Conservation (phyloP, 2,888 invertebrate genomes). For the Deroplatys truncata region DNA sequence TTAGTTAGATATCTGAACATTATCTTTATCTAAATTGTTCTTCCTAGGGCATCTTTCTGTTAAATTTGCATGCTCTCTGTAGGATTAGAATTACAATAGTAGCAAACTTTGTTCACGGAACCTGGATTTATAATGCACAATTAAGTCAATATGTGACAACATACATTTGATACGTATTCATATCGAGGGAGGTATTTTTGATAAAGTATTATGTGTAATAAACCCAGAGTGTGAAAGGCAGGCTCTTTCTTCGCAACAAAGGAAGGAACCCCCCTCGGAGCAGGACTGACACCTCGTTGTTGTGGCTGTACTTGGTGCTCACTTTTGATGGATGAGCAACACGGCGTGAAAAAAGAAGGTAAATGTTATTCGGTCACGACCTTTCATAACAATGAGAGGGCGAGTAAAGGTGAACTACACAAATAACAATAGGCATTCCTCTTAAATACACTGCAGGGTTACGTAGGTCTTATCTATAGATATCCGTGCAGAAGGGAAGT, state of each 20-base stretch:
- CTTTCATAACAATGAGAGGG: not conserved
- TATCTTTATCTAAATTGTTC: too few relatives aligned
- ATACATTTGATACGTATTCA: not conserved
- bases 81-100: not conserved
- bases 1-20: too few relatives aligned
- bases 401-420: not conserved
- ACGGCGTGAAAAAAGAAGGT: not conserved
- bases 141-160: not conserved
- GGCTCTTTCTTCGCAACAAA: not conserved
- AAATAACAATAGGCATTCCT: not conserved
- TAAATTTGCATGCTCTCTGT: not conserved
- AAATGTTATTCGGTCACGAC: not conserved
- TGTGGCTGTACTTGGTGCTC: not conserved
- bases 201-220: not conserved
- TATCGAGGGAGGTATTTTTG: not conserved
- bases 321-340: not conserved
- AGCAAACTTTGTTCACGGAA: too few relatives aligned
- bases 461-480: too few relatives aligned
- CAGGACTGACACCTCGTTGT: not conserved
- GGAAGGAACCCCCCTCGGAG: not conserved
- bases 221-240: not conserved
- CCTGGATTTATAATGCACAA: not conserved
- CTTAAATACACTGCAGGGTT: not conserved
- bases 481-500: too few relatives aligned
- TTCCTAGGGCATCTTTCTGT: not conserved